phyloP scores from a whole-genome alignment of 2,888 invertebrate genomes.

The Orthonevra nobilis region DNA sequence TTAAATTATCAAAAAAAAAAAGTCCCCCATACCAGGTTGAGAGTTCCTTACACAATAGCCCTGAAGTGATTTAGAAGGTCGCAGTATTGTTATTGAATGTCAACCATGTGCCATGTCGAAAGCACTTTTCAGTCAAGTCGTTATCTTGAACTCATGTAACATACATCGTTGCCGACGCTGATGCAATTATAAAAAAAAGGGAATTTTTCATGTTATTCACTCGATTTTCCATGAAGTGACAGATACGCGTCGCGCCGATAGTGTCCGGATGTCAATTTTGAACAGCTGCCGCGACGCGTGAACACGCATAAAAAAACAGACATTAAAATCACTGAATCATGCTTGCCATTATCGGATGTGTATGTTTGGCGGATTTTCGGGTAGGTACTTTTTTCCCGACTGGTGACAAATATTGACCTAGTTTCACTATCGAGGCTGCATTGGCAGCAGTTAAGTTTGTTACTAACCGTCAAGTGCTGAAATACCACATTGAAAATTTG shows the following conservation, averaged over 20 bases:
- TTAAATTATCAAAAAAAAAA: no score
- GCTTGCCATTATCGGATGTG: not conserved
- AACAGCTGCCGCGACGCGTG: not conserved
- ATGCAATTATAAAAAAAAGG: conserved; percentile 12
- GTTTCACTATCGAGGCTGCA: no score
- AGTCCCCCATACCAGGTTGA: no score
- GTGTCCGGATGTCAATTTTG: not conserved
- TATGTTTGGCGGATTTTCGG: not conserved
- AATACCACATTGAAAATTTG: no score
- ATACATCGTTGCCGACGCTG: not conserved
- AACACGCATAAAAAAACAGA: not conserved
- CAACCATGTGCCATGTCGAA: no score
- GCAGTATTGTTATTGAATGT: no score
- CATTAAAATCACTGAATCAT: conserved; percentile 7
- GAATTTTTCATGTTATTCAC: conserved; percentile 9
- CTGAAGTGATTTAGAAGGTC: no score
- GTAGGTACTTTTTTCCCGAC: no score
- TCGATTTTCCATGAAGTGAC: not conserved
- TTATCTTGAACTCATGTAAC: conserved; percentile 9
- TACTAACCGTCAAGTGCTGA: no score
- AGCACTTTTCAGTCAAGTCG: not conserved
- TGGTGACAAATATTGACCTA: not conserved
- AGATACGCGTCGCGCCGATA: not conserved
- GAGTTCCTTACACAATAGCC: no score
- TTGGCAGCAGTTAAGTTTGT: no score